These are phyloP conservation scores for Platycercus adscitus DNA, from an alignment of 2,113 vertebrate genomes.

Conservation along the genomic window DNA sequence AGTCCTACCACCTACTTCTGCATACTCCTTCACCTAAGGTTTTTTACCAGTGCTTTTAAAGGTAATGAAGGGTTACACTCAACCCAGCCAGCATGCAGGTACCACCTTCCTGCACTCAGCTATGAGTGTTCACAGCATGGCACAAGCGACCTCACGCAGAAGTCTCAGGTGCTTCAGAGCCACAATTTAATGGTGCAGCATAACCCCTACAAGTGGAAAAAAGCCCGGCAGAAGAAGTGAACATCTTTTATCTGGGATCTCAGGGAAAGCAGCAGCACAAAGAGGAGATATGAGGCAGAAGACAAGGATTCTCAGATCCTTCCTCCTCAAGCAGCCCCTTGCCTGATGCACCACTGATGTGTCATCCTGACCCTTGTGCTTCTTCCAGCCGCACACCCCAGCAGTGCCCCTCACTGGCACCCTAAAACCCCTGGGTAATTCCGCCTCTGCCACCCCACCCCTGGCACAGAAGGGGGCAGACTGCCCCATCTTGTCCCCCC, in stretches of 20 bases:
- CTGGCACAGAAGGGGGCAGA: neutral
- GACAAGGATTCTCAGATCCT: neutral
- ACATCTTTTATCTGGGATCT: neutral
- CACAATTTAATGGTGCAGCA: neutral
- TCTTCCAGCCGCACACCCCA: neutral
- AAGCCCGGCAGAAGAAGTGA: neutral
- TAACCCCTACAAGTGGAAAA: neutral
- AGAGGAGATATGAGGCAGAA: accelerated
- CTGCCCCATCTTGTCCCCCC: neutral
- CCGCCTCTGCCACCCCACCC: neutral
- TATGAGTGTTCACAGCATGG: accelerated
- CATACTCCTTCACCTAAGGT: neutral
- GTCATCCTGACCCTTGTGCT: neutral
- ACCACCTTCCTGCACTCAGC: neutral
- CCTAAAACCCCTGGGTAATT: too few species aligned
- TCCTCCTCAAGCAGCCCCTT: neutral
- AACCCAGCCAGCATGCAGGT: neutral
- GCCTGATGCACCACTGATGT: neutral
- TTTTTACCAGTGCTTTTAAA: neutral
- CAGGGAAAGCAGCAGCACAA: neutral
- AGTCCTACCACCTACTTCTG: neutral
- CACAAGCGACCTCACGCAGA: neutral
- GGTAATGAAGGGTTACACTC: neutral
- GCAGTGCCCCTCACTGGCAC: neutral
- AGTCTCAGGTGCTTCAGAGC: neutral